Evolutionary conservation across 1,140 invertebrate species (phyloP), one percentile per base, ranked within the genome.

Genomic region (Trichonephila inaurata): DNA sequence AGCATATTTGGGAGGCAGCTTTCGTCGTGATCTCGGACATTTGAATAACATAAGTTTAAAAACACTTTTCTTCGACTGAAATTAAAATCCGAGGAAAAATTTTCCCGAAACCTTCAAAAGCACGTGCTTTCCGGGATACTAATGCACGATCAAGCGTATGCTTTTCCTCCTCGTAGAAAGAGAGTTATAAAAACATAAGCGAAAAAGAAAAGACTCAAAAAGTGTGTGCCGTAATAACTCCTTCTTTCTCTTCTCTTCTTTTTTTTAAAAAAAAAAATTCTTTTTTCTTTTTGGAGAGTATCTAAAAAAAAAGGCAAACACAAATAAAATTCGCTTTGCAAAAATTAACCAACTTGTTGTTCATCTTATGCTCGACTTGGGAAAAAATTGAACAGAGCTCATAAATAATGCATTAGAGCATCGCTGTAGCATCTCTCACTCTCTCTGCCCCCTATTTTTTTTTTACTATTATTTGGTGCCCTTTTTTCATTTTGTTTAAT

Each of bases 281-380:
- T 12, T 51, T 51, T 51, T 51, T 51, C 51, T 51, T 19, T 12
- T 64, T 4, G 21, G 62, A 16, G 61, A 64, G 62, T 64, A 24
- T 85, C 24, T 28, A 82, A 91, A 81, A 91, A n/a, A 90, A 91
- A 81, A 24, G 28, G 51, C 51, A 40, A 44, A 19, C 89, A 60
- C 89, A 91, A 91, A 91, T 91, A 91, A 91, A 91, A 91, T 82
- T 82, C 72, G 72, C 69, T 91, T 82, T 91, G 89, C 89, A 91
- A 77, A 91, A 91, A 91, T 91, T 91, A 91, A 91, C 89, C 89
- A 72, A 91, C 89, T 91, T 91, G 89, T 91, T 91, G 89, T 91
- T 91, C 89, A 91, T 91, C 77, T 91, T 81, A 62, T 33, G 66
- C 88, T 89, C 40, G 40, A 62, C 40, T n/a, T 24, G 89, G 58